Evolutionary conservation across 1,140 invertebrate species (phyloP), one percentile per base, ranked within the genome.

Genomic region (Ganaspis sp.): DNA sequence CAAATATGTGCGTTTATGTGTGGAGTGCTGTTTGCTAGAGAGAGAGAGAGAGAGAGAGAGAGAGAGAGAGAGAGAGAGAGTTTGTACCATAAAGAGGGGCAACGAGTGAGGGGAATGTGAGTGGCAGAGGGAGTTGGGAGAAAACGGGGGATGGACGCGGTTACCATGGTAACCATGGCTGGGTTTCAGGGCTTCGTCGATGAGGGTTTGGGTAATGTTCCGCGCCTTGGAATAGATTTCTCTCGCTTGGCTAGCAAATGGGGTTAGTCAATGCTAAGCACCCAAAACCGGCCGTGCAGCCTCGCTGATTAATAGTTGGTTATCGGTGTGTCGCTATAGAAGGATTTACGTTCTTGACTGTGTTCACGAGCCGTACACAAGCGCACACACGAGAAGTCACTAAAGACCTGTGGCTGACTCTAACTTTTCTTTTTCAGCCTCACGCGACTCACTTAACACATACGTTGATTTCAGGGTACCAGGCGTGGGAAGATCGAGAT

Each of bases 101-200:
- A 64, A 21, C 70, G 70, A 53, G 73, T 70, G 74, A 69, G 70
- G 69, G 53, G 72, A 49, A 5, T n/a, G 70, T 17, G 72, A 76
- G 79, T 81, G 82, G 76, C 77, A 80, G 81, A 73, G 75, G 75
- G 76, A 73, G 77, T 72, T 72, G 69, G 80, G 79, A 77, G 83
- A 70, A 26, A 23, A 42, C 75, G 79, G 77, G 81, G 81, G 81
- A 86, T 84, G 85, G 85, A 87, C 85, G 85, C 85, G 82, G 84
- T 84, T 84, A 83, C 81, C 83, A 87, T 86, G 84, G 85, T 81
- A 87, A 86, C 85, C 83, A 79, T 84, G 85, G 85, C 85, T 87
- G 85, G 85, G 84, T 84, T 86, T 85, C 85, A 85, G 85, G 78
- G 81, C 80, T 77, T 78, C 70, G 81, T 73, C 73, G 76, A 49